These are phyloP conservation scores for Erynnis tages DNA, from an alignment of 2,888 invertebrate genomes.

Conservation along the genomic window DNA sequence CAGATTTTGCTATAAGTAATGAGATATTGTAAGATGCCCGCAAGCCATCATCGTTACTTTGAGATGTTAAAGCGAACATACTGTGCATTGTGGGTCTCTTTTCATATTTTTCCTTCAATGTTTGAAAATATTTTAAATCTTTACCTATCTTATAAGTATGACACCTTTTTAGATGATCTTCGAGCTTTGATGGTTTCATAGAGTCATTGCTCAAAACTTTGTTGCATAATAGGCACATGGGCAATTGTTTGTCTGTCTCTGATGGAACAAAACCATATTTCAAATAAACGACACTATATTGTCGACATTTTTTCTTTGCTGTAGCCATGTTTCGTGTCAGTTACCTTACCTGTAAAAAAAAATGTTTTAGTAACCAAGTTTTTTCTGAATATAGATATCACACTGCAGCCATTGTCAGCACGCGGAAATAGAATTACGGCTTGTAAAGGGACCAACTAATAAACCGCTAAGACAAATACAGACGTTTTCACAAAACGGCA, in stretches of 20 bases:
- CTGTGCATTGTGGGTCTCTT: conserved; percentile 29
- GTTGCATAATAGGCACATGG: conserved; percentile 32
- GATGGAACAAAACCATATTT: conserved; percentile 31
- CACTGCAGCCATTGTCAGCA: no score
- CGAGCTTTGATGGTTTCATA: conserved; percentile 30
- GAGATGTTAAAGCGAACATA: conserved; percentile 29
- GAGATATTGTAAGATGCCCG: conserved; percentile 31
- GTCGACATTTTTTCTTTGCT: conserved; percentile 27
- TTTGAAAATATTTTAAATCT: conserved; percentile 30
- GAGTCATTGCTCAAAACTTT: conserved; percentile 30
- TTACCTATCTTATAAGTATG: conserved; percentile 28
- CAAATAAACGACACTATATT: conserved; percentile 32
- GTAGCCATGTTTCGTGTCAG: background rate
- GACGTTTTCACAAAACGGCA: no score
- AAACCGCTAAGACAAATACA: no score
- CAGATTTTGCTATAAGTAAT: conserved; percentile 35
- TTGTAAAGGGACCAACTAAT: no score
- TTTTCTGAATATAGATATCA: no score
- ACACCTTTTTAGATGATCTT: conserved; percentile 29
- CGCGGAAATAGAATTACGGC: no score
- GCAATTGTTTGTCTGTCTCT: conserved; percentile 28
- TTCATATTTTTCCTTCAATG: conserved; percentile 26
- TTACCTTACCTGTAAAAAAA: background rate
- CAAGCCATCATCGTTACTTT: conserved; percentile 31
- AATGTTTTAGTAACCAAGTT: no score